A percentile compares a stretch with the other conserved stretches of the same genome.
phyloP scores from a whole-genome alignment of 1,140 invertebrate species.

The Drosophila nigromelanica region DNA sequence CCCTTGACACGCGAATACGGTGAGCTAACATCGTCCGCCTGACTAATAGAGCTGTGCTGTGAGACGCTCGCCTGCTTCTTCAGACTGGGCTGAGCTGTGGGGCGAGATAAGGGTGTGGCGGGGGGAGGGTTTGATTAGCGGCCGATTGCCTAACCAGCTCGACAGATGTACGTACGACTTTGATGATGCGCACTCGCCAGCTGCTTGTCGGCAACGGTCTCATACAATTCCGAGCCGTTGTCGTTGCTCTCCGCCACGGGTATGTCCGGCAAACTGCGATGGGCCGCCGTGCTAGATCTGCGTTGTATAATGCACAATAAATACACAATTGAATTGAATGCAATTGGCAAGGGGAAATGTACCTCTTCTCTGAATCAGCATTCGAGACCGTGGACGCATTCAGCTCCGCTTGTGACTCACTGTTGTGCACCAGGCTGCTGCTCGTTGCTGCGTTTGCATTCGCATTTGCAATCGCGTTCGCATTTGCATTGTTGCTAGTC shows the following conservation, averaged over 20 bases:
- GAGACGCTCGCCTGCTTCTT: slow-evolving; percentile 85
- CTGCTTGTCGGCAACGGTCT: slow-evolving; percentile 87
- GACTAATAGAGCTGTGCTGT: slow-evolving; percentile 86
- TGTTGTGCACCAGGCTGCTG: slow-evolving; percentile 54
- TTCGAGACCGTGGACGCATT: slow-evolving; percentile 77
- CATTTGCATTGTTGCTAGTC: slow-evolving; percentile 53
- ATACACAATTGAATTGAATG: slow-evolving; percentile 15
- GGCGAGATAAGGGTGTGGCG: neutral
- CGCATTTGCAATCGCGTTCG: slow-evolving; percentile 24
- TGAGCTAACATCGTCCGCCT: slow-evolving; percentile 86
- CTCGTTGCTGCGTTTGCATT: slow-evolving; percentile 18
- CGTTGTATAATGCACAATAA: slow-evolving; percentile 5
- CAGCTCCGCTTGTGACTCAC: slow-evolving; percentile 77
- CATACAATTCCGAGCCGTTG: slow-evolving; percentile 88
- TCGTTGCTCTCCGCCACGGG: slow-evolving; percentile 85
- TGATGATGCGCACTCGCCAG: slow-evolving; percentile 64
- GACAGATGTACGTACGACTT: slow-evolving; percentile 64
- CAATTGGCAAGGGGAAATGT: neutral
- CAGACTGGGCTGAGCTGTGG: slow-evolving; percentile 69
- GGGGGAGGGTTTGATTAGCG: neutral
- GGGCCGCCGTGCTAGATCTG: slow-evolving; percentile 84
- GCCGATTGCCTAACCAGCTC: neutral
- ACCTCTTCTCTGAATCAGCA: slow-evolving; percentile 81
- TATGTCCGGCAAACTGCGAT: slow-evolving; percentile 88
- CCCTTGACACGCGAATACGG: slow-evolving; percentile 86